phyloP scores from a whole-genome alignment of 2,113 vertebrate genomes.

The Polyodon spathula region DNA sequence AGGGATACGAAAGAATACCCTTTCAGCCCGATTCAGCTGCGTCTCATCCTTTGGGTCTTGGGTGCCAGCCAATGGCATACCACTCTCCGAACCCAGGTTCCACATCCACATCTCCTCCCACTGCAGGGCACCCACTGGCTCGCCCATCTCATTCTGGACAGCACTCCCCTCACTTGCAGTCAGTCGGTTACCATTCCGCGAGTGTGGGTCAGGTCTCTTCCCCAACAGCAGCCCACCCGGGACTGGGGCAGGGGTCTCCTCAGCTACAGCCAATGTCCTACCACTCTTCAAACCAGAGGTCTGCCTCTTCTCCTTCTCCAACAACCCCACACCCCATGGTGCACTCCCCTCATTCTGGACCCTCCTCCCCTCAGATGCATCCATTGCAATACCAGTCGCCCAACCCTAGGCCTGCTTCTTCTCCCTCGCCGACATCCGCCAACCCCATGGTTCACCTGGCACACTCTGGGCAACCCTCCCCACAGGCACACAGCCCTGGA shows the following conservation, averaged over 20 bases:
- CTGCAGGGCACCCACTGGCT: constrained; percentile 60
- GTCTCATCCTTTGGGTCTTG: constrained; percentile 69
- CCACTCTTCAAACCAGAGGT: constrained; percentile 67
- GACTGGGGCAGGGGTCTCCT: constrained; percentile 64
- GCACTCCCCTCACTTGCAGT: constrained; percentile 63
- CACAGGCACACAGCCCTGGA: constrained; percentile 73
- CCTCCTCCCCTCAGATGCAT: constrained; percentile 85
- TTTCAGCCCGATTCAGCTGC: constrained; percentile 72
- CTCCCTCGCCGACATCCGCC: constrained; percentile 64
- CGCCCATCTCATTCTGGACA: constrained; percentile 58
- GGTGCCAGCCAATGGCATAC: constrained; percentile 71
- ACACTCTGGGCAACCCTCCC: constrained; percentile 72
- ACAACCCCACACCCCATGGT: constrained; percentile 66
- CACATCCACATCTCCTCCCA: constrained; percentile 38
- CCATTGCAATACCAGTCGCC: constrained; percentile 83
- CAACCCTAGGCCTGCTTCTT: constrained; percentile 60
- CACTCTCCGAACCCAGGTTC: constrained; percentile 61
- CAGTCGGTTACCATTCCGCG: constrained; percentile 70
- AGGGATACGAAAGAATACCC: constrained; percentile 73
- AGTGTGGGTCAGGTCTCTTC: constrained; percentile 62
- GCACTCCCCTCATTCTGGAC: constrained; percentile 78
- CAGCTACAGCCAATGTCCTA: constrained; percentile 77
- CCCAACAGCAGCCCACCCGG: constrained; percentile 50
- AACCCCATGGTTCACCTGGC: constrained; percentile 58
- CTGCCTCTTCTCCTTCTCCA: constrained; percentile 71